These are phyloP conservation scores for Protomyctophum bolini DNA, from an alignment of 2,113 vertebrate species.

Conservation along the genomic window DNA sequence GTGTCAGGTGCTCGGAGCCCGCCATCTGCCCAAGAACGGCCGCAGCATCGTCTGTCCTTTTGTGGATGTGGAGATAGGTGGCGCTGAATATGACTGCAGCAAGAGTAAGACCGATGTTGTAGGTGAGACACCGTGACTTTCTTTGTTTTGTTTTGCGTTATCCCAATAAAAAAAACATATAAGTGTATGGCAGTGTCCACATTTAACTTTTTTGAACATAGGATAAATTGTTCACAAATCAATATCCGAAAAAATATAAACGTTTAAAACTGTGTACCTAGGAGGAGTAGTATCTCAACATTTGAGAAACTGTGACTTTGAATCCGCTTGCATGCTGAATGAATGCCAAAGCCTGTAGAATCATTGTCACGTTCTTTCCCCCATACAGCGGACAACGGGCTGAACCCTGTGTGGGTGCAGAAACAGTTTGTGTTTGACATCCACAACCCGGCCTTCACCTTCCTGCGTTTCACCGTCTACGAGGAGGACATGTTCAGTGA, in stretches of 20 bases:
- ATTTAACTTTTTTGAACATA: too few species aligned
- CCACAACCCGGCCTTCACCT: constrained; percentile 85
- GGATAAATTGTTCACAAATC: too few species aligned
- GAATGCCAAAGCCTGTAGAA: background rate
- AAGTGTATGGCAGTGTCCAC: too few species aligned
- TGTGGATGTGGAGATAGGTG: constrained; percentile 86
- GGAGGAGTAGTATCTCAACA: too few species aligned
- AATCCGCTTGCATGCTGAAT: background rate
- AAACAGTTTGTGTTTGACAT: constrained; percentile 87
- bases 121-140: constrained; percentile 64
- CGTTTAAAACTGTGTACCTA: too few species aligned
- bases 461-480: constrained; percentile 84
- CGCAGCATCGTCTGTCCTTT: constrained; percentile 89
- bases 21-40: constrained; percentile 86
- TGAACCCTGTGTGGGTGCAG: constrained; percentile 86
- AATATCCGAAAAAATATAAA: too few species aligned
- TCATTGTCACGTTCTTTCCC: background rate
- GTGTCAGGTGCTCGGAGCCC: constrained; percentile 82
- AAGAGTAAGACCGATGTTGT: constrained; percentile 86
- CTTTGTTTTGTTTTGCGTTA: too few species aligned
- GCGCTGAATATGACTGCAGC: constrained; percentile 84
- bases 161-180: too few species aligned
- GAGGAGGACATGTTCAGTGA: constrained; percentile 94
- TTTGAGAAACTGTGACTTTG: too few species aligned
- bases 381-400: constrained; percentile 82